Conservation (phyloP, 2,888 invertebrate species). For the Pollenia amentaria region DNA sequence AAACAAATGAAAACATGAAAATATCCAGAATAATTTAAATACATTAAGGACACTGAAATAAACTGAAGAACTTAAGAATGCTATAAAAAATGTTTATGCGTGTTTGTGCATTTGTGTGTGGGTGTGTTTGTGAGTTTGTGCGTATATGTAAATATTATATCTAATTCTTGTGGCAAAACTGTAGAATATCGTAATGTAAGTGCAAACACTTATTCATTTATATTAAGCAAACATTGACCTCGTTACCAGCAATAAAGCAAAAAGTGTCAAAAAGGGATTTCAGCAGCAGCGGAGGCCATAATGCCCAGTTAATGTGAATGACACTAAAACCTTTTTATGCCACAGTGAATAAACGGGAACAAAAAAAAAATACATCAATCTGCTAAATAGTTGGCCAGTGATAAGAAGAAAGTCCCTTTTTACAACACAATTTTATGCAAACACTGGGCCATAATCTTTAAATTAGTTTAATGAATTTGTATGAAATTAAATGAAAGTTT, state of each 20-base stretch:
- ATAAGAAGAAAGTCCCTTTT: neutral
- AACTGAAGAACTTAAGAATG: constrained; percentile 53
- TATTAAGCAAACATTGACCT: constrained; percentile 56
- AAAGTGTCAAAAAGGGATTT: constrained; percentile 34
- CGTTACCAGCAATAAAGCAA: constrained; percentile 21
- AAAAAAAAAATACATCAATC: constrained; percentile 4
- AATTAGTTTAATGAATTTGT: neutral
- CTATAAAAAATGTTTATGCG: constrained; percentile 13
- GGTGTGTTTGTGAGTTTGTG: constrained; percentile 16
- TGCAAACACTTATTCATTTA: neutral
- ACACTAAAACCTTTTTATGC: constrained; percentile 33
- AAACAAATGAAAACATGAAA: constrained; percentile 48
- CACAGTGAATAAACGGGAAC: neutral
- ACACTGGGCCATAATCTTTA: constrained; percentile 16
- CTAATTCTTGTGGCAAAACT: neutral
- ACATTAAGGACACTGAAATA: constrained; percentile 45
- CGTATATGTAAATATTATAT: constrained; percentile 9
- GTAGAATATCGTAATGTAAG: neutral
- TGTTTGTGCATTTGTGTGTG: neutral
- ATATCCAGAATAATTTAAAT: constrained; percentile 58
- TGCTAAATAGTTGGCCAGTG: neutral
- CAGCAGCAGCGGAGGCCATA: neutral
- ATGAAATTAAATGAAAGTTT: neutral
- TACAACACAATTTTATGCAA: neutral
- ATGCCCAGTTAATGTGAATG: constrained; percentile 43